Conservation (phyloP, 2,797 vertebrate species). For the Erpetoichthys calabaricus region DNA sequence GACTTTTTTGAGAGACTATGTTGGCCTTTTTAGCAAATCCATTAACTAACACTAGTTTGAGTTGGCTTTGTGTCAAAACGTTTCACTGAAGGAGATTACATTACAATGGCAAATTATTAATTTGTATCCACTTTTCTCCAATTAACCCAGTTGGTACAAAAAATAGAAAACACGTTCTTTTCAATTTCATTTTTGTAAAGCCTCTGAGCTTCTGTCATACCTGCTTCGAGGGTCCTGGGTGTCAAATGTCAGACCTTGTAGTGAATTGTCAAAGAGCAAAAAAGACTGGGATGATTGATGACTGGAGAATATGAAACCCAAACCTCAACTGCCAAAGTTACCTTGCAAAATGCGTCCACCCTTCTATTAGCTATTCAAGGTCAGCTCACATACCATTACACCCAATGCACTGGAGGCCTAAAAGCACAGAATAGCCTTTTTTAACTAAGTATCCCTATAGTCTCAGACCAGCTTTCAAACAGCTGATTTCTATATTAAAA, state of each 20-base stretch:
- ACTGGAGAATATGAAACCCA: constrained; percentile 95
- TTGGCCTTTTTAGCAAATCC: constrained; percentile 53
- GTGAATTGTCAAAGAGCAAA: constrained; percentile 98
- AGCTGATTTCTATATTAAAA: constrained; percentile 51
- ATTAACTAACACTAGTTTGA: constrained; percentile 23
- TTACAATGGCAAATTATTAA: constrained; percentile 69
- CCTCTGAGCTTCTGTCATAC: constrained; percentile 71
- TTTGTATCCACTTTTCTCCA: constrained; percentile 67
- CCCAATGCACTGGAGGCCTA: constrained; percentile 51
- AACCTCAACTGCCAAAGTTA: constrained; percentile 95
- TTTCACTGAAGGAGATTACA: constrained; percentile 33
- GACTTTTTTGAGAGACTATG: constrained; percentile 32
- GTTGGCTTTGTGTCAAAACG: constrained; percentile 41
- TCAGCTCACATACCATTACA: constrained; percentile 71
- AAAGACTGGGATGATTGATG: constrained; percentile 98
- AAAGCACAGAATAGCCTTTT: constrained; percentile 41
- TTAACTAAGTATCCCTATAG: constrained; percentile 35
- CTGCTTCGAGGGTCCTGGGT: constrained; percentile 82
- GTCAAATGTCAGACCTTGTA: constrained; percentile 99
- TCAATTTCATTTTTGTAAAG: constrained; percentile 61
- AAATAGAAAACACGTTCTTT: constrained; percentile 43
- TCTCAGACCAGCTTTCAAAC: constrained; percentile 50
- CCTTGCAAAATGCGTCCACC: constrained; percentile 85
- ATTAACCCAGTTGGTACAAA: constrained; percentile 35
- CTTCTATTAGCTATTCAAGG: constrained; percentile 71